Evolutionary conservation across 1,140 invertebrate genomes (phyloP).

Genomic region (Uloborus diversus): DNA sequence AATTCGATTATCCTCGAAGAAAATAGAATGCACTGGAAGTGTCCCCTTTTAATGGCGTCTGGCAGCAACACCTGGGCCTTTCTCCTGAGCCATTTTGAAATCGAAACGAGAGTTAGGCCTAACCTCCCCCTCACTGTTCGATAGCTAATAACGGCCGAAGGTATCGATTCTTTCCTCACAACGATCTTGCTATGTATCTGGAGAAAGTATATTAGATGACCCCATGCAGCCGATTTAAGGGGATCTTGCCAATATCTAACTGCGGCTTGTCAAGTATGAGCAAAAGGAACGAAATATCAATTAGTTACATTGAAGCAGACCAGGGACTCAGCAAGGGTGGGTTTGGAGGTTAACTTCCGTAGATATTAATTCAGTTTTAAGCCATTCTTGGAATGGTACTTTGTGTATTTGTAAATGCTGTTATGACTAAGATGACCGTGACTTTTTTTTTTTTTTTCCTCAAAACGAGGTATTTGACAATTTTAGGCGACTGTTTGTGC

Average conservation of each 20-base stretch:
- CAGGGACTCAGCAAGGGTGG: too few relatives aligned
- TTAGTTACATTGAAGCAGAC: too few relatives aligned
- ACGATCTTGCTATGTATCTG: constrained; percentile 38
- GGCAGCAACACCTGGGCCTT: constrained; percentile 41
- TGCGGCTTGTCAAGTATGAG: too few relatives aligned
- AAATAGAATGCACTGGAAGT: constrained; percentile 36
- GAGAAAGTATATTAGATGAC: constrained; percentile 44
- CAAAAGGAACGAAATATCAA: not conserved
- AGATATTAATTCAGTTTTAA: too few relatives aligned
- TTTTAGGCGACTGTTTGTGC: too few relatives aligned
- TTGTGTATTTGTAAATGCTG: too few relatives aligned
- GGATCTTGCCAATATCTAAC: constrained; percentile 37
- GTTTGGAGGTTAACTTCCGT: too few relatives aligned
- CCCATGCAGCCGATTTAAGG: not conserved
- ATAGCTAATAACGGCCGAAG: constrained; percentile 39
- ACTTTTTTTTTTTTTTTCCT: too few relatives aligned
- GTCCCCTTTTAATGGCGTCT: constrained; percentile 34
- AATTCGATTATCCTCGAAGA: constrained; percentile 44
- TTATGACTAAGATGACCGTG: too few relatives aligned
- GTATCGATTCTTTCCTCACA: constrained; percentile 31
- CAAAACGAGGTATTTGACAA: too few relatives aligned
- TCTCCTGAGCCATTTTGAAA: constrained; percentile 40
- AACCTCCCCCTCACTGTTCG: constrained; percentile 6
- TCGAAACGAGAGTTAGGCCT: constrained; percentile 31
- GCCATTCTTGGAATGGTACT: too few relatives aligned